A percentile compares a stretch with the other conserved stretches of the same genome.
phyloP scores from a whole-genome alignment of 2,797 vertebrate genomes.

The Paedocypris micromegethes region DNA sequence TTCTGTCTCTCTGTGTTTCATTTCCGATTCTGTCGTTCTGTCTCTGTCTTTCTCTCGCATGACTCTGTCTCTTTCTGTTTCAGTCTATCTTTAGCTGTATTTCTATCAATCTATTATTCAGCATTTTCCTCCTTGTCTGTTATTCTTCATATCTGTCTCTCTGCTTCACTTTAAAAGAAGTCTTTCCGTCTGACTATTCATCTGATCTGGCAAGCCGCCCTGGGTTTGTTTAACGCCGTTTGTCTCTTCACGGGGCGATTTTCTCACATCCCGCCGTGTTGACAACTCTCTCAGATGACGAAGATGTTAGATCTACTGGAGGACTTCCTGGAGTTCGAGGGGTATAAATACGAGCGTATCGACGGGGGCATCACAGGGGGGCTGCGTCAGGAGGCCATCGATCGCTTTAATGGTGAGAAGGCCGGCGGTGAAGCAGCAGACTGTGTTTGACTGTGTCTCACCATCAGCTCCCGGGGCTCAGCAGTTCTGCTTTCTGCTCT shows the following conservation, averaged over 20 bases:
- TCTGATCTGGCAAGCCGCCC: slow-evolving; percentile 9
- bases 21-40: no score
- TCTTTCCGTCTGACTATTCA: neutral
- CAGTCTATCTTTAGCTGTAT: no score
- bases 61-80: no score
- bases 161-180: neutral
- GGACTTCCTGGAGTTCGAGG: slow-evolving; percentile 93
- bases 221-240: neutral
- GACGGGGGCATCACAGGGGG: slow-evolving; percentile 92
- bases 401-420: slow-evolving; percentile 90
- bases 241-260: neutral
- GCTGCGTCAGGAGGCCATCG: slow-evolving; percentile 93
- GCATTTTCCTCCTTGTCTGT: no score
- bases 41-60: no score
- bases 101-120: no score
- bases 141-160: neutral
- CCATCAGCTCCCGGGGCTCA: slow-evolving; percentile 88
- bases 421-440: neutral
- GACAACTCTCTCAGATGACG: slow-evolving; percentile 79
- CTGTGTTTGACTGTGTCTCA: slow-evolving; percentile 21
- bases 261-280: neutral
- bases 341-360: slow-evolving; percentile 96
- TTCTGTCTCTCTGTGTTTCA: no score
- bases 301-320: slow-evolving; percentile 98
- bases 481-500: slow-evolving; percentile 95